These are phyloP conservation scores for Caenorhabditis sp. DNA, from an alignment of 2,888 invertebrate genomes.

Conservation along the genomic window DNA sequence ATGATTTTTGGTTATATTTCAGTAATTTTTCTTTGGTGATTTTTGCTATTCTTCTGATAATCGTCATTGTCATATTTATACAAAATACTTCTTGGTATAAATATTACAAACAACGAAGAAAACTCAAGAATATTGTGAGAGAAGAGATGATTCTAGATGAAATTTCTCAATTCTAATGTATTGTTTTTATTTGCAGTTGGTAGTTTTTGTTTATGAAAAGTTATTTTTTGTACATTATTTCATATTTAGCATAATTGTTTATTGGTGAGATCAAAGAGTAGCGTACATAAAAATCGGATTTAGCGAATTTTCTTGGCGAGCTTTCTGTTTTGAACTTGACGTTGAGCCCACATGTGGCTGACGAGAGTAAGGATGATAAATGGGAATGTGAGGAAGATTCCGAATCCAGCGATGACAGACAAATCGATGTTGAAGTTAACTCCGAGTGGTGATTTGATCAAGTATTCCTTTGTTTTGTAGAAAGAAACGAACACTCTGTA, in stretches of 20 bases:
- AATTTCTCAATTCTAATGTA: too few relatives aligned
- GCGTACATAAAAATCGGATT: neutral
- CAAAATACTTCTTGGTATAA: neutral
- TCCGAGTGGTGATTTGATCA: neutral
- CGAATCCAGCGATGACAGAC: neutral
- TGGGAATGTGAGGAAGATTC: constrained; percentile 1
- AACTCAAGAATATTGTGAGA: neutral
- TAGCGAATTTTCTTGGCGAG: constrained; percentile 2
- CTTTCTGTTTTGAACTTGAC: neutral
- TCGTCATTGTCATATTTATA: neutral
- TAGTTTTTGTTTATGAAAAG: neutral
- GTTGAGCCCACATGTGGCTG: neutral
- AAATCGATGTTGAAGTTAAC: neutral
- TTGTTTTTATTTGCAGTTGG: neutral
- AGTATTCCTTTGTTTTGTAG: neutral
- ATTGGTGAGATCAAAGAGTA: too few relatives aligned
- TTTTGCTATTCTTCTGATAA: neutral
- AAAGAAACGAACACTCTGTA: neutral
- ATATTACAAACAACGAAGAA: neutral
- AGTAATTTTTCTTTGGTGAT: neutral
- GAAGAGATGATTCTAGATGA: neutral
- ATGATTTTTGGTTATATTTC: too few relatives aligned
- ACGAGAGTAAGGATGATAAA: neutral
- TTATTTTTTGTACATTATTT: too few relatives aligned
- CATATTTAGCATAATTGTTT: too few relatives aligned